phyloP scores from a whole-genome alignment of 1,140 invertebrate species.

The Drosophila mauritiana region DNA sequence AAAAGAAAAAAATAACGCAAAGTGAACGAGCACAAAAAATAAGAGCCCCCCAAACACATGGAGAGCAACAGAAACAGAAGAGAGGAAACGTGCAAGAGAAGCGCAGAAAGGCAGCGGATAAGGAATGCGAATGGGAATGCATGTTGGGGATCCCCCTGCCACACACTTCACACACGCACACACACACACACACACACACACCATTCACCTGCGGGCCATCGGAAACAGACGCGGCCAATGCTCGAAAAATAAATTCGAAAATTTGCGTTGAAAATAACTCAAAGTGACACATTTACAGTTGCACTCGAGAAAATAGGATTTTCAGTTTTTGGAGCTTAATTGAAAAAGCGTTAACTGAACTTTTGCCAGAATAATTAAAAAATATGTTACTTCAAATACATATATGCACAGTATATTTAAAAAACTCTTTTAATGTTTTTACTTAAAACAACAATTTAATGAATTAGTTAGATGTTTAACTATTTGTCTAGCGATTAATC shows the following conservation, averaged over 20 bases:
- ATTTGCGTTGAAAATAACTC: constrained; percentile 78
- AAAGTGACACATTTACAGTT: constrained; percentile 36
- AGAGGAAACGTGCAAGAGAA: constrained; percentile 38
- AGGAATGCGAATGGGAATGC: constrained; percentile 70
- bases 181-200: background rate
- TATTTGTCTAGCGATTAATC: background rate
- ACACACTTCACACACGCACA: background rate
- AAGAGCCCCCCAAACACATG: constrained; percentile 26
- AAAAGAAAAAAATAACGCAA: constrained; percentile 46
- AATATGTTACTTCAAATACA: too few species aligned
- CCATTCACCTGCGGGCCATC: constrained; percentile 6
- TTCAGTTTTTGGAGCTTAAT: too few species aligned
- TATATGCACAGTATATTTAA: too few species aligned
- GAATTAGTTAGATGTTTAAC: background rate
- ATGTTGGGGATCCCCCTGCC: constrained; percentile 52
- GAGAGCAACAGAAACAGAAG: constrained; percentile 17
- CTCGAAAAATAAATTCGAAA: constrained; percentile 76
- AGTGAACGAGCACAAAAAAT: constrained; percentile 46
- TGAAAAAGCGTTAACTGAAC: too few species aligned
- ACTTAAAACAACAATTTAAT: too few species aligned
- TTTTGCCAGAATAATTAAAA: too few species aligned
- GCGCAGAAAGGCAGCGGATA: constrained; percentile 41
- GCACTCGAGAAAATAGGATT: background rate
- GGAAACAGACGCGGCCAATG: constrained; percentile 54
- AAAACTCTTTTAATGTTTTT: too few species aligned